Evolutionary conservation across 1,140 invertebrate species (phyloP), one percentile per base, ranked within the genome.

Genomic region (Telenomus remus): DNA sequence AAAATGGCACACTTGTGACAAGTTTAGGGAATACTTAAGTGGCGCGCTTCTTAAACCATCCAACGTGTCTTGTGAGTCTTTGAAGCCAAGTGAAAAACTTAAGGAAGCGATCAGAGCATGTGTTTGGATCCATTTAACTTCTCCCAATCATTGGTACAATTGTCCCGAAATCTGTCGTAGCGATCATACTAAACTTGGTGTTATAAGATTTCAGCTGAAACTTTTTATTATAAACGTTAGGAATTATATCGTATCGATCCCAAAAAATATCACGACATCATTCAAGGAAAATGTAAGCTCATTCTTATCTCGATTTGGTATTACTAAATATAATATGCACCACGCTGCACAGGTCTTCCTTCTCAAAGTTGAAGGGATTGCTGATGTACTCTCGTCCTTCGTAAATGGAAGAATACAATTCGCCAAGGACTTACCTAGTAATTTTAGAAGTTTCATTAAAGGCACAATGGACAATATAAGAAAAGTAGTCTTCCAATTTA

Each of bases 91-190:
- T 14, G 6, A 7, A 0, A 50, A 61, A 34, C 14, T 61, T 6
- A n/a, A 33, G 43, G 8, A 42, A 11, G 11, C 37, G 7, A n/a
- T 61, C 33, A 13, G 4, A 51, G 39, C 27, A 14, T 61, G 57
- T 44, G 6, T 61, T 0, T 61, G 57, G 57, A 14, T 61, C 13
- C 37, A 61, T 61, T 13, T 43, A 2, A 35, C 33, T 1, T 33
- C 10, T n/a, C 16, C 35, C 10, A 50, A 43, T 33, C 11, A 43
- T 14, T 61, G 57, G 57, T 61, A 61, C n/a, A 61, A 61, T 33
- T 61, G 57, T 43, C 57, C 57, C 0, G 57, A 61, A 61, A 47
- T 37, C 10, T 61, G 57, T 34, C 48, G 33, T 8, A 50, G 35
- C 3, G 0, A 14, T 10, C 4, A 0, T 27, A 61, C 57, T n/a